A percentile compares a stretch with the other conserved stretches of the same genome.
Evolutionary conservation across 2,797 vertebrate species (phyloP).

Genomic region (Calcarius lapponicus): DNA sequence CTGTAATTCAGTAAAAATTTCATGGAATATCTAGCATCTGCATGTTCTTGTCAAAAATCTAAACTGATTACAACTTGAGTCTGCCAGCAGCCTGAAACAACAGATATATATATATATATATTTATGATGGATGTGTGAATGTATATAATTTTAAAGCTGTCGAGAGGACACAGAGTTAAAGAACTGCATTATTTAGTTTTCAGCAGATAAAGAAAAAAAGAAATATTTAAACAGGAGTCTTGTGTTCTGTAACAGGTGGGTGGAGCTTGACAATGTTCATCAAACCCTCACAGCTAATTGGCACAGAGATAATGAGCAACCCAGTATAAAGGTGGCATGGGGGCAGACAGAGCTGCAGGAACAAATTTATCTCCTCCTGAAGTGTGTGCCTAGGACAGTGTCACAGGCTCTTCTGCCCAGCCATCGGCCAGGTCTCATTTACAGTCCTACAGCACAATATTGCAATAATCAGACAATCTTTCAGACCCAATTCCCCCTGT

Average conservation of each 20-base stretch:
- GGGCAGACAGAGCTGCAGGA: neutral
- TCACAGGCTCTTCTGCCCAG: neutral
- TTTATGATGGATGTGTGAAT: neutral
- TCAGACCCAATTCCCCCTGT: neutral
- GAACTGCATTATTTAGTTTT: neutral
- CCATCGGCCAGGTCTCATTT: neutral
- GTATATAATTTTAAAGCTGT: neutral
- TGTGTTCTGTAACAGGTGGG: neutral
- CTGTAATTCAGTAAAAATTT: neutral
- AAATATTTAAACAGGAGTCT: neutral
- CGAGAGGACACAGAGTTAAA: neutral
- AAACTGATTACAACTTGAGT: neutral
- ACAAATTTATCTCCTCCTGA: rapidly evolving
- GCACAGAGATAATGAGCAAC: neutral
- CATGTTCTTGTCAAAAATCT: neutral
- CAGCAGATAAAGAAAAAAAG: neutral
- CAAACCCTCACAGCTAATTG: neutral
- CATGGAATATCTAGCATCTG: neutral
- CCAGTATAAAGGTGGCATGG: neutral
- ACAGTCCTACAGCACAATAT: neutral
- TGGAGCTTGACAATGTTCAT: neutral
- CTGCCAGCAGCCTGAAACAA: neutral
- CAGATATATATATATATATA: neutral
- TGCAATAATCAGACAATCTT: neutral
- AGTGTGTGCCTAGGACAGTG: neutral